Evolutionary conservation across 2,797 vertebrate species (phyloP).

Genomic region (Takifugu rubripes): DNA sequence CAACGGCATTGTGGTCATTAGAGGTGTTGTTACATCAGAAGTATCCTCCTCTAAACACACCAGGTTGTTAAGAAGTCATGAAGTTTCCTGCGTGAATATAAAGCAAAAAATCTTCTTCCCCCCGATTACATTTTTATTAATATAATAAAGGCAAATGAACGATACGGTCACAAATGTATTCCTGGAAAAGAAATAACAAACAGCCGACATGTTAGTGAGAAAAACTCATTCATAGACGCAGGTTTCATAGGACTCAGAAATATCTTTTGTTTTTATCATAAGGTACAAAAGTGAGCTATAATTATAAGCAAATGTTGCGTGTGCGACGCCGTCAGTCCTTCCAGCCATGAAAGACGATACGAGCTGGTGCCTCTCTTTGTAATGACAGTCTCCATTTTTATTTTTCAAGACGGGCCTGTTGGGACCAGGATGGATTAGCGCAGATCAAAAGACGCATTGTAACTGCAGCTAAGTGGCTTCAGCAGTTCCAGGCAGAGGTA

Average conservation of each 20-base stretch:
- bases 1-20: no score
- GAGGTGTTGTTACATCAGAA: no score
- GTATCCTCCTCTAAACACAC: no score
- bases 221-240: background rate
- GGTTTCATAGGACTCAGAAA: background rate
- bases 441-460: conserved; percentile 6
- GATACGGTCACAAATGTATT: no score
- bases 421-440: conserved; percentile 4
- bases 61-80: no score
- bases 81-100: no score
- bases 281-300: background rate
- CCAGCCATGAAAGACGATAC: background rate
- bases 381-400: background rate
- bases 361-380: conserved; percentile 6
- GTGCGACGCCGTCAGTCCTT: background rate
- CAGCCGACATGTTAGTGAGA: no score
- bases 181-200: no score
- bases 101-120: no score
- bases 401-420: background rate
- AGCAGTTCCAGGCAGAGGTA: conserved; percentile 1
- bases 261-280: background rate
- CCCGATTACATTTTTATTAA: no score
- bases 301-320: conserved; percentile 4
- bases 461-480: conserved; percentile 15
- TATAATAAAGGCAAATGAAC: no score